phyloP scores from a whole-genome alignment of 2,113 vertebrate species.

The Dicrurus megarhynchus region DNA sequence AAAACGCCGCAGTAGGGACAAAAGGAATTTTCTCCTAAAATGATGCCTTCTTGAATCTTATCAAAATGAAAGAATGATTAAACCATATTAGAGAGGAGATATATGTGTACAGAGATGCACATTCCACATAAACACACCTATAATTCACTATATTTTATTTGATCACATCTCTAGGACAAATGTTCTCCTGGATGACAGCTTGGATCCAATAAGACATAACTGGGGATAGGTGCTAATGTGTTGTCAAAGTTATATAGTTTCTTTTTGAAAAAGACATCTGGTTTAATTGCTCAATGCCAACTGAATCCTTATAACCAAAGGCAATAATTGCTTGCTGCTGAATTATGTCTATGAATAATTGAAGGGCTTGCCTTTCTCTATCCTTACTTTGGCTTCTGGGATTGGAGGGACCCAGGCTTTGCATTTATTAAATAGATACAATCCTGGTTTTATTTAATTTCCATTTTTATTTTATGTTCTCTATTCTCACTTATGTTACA shows the following conservation, averaged over 20 bases:
- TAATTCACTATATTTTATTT: neutral
- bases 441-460: constrained; percentile 52
- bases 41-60: neutral
- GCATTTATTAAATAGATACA: constrained; percentile 48
- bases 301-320: constrained; percentile 27
- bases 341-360: constrained; percentile 65
- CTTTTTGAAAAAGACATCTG: constrained; percentile 33
- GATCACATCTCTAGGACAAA: neutral
- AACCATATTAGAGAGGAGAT: neutral
- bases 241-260: constrained; percentile 26
- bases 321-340: constrained; percentile 55
- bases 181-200: neutral
- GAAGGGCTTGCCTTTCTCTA: constrained; percentile 36
- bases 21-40: neutral
- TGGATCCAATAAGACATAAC: constrained; percentile 14
- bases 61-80: neutral
- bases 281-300: constrained; percentile 46
- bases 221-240: constrained; percentile 20
- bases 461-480: constrained; percentile 39
- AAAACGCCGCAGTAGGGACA: neutral
- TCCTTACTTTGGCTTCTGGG: constrained; percentile 26
- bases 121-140: neutral
- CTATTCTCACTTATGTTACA: neutral
- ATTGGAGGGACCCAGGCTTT: constrained; percentile 2
- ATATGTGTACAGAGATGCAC: neutral